Base-by-base conservation (phyloP, 2,888 invertebrate species). In the Opisthograptis luteolata region DNA sequence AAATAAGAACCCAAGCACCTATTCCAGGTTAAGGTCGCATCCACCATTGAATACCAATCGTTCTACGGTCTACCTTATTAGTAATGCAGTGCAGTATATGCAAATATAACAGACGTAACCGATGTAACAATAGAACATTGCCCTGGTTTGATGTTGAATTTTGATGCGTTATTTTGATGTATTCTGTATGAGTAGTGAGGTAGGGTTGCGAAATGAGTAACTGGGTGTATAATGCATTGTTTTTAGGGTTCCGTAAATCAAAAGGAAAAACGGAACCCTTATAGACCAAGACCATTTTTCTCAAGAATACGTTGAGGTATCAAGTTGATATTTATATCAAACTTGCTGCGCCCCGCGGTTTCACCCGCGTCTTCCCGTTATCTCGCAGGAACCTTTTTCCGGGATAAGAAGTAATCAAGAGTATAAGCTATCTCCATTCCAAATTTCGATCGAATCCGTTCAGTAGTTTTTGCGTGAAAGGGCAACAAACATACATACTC, bases 101-200 rank as follows among this genome's bases (percentile, higher is more conserved):
- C 54, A 56, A 62, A 56, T 52, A 10, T 9, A 20, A 7, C 24
- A 24, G 10, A 10, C 25, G 25, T 25, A 36, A 7, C 31, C 35
- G 20, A 32, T 44, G 49, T 43, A 49, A 52, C 58, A 55, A 55
- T 53, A 36, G 50, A 36, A 49, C 52, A 53, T 52, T 53, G 56
- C 53, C 49, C 46, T 31, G 35, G 46, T 40, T 53, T 31, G 35
- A 35, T 32, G 35, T 24, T 46, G 56, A 50, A 56, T 56, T 32
- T 49, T 41, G 53, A 56, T 56, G 45, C 28, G 36, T 25, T 39
- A 20, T 41, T 47, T 47, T 49, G 41, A 41, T 45, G 20, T 32
- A 43, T 49, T 43, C 41, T 37, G 43, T n/a, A 22, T 34, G 6
- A 5, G 42, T 10, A 3, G 37, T 17, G 14, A 19, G n/a, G 2